phyloP scores from a whole-genome alignment of 2,888 invertebrate species.

The Trichopoda pennipes region DNA sequence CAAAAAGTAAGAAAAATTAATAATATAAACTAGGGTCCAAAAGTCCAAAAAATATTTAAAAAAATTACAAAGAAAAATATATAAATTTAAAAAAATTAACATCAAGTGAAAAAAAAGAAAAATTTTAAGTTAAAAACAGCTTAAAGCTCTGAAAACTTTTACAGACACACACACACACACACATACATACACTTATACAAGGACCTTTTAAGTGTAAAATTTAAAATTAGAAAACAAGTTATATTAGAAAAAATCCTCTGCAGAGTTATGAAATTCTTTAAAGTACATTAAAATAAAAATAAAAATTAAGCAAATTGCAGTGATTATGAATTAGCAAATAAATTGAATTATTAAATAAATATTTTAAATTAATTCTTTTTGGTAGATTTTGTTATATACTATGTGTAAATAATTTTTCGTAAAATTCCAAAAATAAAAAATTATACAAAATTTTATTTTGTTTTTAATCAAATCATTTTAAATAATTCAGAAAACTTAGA shows the following conservation, averaged over 20 bases:
- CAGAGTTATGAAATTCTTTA: conserved; percentile 25
- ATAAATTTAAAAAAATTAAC: conserved; percentile 33
- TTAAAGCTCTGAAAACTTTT: conserved; percentile 45
- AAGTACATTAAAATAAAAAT: conserved; percentile 17
- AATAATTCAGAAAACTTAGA: conserved; percentile 17
- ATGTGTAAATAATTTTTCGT: conserved; percentile 56
- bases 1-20: conserved; percentile 40
- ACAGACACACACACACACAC: conserved; percentile 16
- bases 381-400: conserved; percentile 14
- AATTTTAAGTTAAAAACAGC: conserved; percentile 45
- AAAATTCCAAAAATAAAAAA: background rate
- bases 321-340: conserved; percentile 34
- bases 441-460: background rate
- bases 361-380: conserved; percentile 29
- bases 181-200: conserved; percentile 14
- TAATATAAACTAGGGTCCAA: conserved; percentile 67
- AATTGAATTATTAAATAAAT: background rate
- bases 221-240: conserved; percentile 1
- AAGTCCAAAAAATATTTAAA: conserved; percentile 52
- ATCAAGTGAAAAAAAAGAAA: conserved; percentile 36
- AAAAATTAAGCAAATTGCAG: conserved; percentile 13
- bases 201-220: conserved; percentile 49
- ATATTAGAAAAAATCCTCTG: conserved; percentile 17
- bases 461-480: conserved; percentile 5
- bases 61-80: conserved; percentile 42